Conservation (phyloP, 2,888 invertebrate species). For the Plagiodera versicolora region DNA sequence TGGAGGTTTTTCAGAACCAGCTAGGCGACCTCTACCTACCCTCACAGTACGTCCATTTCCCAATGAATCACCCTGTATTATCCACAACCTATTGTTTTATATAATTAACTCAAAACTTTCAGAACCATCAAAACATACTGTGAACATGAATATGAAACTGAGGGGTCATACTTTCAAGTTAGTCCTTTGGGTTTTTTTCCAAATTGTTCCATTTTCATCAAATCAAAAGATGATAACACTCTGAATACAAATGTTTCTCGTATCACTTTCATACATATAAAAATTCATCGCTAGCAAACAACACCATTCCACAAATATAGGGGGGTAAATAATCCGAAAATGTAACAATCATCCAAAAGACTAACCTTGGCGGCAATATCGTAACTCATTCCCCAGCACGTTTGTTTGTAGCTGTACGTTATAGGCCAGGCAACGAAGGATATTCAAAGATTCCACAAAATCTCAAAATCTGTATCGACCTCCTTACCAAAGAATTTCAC, state of each 20-base stretch:
- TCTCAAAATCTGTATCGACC: not conserved
- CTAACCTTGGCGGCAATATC: conserved; percentile 45
- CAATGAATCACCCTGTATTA: too few relatives aligned
- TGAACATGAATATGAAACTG: too few relatives aligned
- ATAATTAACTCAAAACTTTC: too few relatives aligned
- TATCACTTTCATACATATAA: conserved; percentile 12
- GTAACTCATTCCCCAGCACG: conserved; percentile 43
- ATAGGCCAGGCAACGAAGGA: conserved; percentile 6
- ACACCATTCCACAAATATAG: conserved; percentile 30
- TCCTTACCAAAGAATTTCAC: too few relatives aligned
- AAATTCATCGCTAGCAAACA: conserved; percentile 22
- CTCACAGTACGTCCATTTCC: too few relatives aligned
- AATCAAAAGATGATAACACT: not conserved
- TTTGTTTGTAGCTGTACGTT: conserved; percentile 5
- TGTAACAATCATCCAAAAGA: conserved; percentile 48
- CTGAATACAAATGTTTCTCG: not conserved
- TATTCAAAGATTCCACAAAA: not conserved
- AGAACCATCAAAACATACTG: too few relatives aligned
- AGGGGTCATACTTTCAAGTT: too few relatives aligned
- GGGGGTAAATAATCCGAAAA: conserved; percentile 39
- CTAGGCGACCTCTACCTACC: too few relatives aligned
- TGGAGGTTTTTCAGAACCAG: too few relatives aligned
- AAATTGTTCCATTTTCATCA: not conserved
- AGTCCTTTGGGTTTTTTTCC: too few relatives aligned
- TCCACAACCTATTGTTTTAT: too few relatives aligned